Conservation (phyloP, 2,113 vertebrate genomes). For the Malaclemys terrapin region DNA sequence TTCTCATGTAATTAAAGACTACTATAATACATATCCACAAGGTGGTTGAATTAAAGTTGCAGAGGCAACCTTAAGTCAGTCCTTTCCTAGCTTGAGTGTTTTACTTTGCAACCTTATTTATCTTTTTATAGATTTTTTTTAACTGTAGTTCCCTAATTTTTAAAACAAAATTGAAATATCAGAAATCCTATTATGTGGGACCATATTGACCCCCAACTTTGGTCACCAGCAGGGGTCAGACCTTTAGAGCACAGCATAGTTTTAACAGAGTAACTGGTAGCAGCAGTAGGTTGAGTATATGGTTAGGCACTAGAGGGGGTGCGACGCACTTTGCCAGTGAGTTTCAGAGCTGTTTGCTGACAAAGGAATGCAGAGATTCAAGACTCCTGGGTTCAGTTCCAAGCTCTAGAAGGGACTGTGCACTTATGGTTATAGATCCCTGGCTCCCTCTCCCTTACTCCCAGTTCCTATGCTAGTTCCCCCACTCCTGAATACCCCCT, state of each 20-base stretch:
- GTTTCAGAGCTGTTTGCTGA: too few species aligned
- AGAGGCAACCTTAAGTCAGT: neutral
- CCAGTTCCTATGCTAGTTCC: too few species aligned
- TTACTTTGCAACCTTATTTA: neutral
- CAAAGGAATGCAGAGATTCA: too few species aligned
- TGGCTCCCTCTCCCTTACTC: too few species aligned
- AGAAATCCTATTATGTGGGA: neutral
- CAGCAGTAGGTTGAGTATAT: too few species aligned
- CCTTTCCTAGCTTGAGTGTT: neutral
- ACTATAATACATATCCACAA: neutral
- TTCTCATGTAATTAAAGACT: neutral
- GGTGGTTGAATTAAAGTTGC: neutral
- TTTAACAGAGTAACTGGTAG: neutral
- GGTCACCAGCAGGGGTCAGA: neutral
- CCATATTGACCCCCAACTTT: neutral
- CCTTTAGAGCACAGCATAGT: fast-evolving
- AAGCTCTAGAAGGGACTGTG: too few species aligned
- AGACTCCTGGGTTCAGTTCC: too few species aligned
- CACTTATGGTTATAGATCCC: too few species aligned
- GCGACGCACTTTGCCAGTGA: too few species aligned
- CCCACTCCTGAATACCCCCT: too few species aligned
- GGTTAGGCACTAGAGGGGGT: too few species aligned
- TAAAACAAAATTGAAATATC: neutral
- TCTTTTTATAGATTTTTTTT: neutral
- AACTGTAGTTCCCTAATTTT: neutral